Evolutionary conservation across 1,140 invertebrate genomes (phyloP).

Genomic region (Camponotus vicinus): DNA sequence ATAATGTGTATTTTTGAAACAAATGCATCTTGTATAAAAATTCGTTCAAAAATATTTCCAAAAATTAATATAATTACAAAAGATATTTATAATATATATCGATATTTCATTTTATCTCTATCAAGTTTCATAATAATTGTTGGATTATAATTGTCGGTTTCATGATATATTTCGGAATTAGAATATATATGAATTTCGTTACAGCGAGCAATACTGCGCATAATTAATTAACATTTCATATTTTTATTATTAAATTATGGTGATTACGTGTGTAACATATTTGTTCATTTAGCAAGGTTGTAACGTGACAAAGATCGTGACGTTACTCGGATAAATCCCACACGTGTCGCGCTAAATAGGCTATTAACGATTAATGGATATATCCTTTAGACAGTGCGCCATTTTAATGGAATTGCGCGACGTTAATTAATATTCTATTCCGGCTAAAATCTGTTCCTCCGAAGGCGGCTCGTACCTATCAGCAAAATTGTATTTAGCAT

Average conservation of each 20-base stretch:
- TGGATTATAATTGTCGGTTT: background rate
- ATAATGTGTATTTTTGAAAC: background rate
- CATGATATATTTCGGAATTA: background rate
- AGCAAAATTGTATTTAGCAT: slow-evolving; percentile 69
- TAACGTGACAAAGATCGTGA: slow-evolving; percentile 47
- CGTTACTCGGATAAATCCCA: slow-evolving; percentile 48
- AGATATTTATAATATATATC: background rate
- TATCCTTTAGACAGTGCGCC: slow-evolving; percentile 62
- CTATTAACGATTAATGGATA: slow-evolving; percentile 65
- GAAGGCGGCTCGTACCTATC: slow-evolving; percentile 67
- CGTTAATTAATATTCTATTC: slow-evolving; percentile 73
- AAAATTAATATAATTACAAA: background rate
- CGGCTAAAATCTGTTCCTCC: slow-evolving; percentile 51
- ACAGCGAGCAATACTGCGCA: background rate
- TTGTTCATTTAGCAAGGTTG: slow-evolving; percentile 10
- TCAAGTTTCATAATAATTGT: background rate
- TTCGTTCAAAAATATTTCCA: background rate
- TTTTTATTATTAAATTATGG: slow-evolving; percentile 22
- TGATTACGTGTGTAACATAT: background rate
- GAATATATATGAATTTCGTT: background rate
- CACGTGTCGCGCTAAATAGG: slow-evolving; percentile 64
- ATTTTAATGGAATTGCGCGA: slow-evolving; percentile 70
- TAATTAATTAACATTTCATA: slow-evolving; percentile 41
- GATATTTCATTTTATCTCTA: background rate
- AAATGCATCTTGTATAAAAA: background rate